These are phyloP conservation scores for Biston stratarius DNA, from an alignment of 2,888 invertebrate species.

Conservation along the genomic window DNA sequence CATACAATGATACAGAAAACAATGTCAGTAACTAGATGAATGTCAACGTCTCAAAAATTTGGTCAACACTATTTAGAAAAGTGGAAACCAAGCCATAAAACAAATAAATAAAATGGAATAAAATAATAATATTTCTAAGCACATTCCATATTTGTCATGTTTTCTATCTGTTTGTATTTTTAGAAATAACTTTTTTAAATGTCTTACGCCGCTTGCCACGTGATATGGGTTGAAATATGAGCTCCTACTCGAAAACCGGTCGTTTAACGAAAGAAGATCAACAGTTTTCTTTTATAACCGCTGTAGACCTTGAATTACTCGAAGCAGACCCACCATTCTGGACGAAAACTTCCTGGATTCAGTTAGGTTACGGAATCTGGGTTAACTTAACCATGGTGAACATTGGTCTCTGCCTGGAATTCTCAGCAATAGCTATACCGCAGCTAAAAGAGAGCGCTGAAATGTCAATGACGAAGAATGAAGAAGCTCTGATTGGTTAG, in stretches of 20 bases:
- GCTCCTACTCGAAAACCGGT: background rate
- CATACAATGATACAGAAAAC: no score
- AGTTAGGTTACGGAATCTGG: slow-evolving; percentile 67
- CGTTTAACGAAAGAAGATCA: background rate
- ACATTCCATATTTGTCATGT: background rate
- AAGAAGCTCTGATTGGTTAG: slow-evolving; percentile 88
- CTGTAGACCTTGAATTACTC: background rate
- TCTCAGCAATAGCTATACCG: slow-evolving; percentile 87
- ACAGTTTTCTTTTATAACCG: background rate
- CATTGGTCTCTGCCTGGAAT: slow-evolving; percentile 87
- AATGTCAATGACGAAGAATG: slow-evolving; percentile 71
- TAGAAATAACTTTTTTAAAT: background rate
- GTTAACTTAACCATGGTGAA: slow-evolving; percentile 85
- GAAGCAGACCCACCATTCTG: slow-evolving; percentile 61
- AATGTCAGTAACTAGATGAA: no score
- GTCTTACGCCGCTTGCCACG: background rate
- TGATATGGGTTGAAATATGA: background rate
- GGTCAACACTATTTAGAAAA: no score
- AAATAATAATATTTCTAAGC: background rate
- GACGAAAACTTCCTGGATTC: slow-evolving; percentile 62
- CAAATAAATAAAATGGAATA: background rate
- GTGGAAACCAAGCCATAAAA: background rate
- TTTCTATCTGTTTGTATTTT: background rate
- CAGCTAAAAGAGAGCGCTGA: slow-evolving; percentile 77
- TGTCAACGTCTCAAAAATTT: no score